Percentiles rank a stretch among this genome's conserved stretches.
phyloP scores from a whole-genome alignment of 1,140 invertebrate genomes.

The Propsilocerus akamusi region DNA sequence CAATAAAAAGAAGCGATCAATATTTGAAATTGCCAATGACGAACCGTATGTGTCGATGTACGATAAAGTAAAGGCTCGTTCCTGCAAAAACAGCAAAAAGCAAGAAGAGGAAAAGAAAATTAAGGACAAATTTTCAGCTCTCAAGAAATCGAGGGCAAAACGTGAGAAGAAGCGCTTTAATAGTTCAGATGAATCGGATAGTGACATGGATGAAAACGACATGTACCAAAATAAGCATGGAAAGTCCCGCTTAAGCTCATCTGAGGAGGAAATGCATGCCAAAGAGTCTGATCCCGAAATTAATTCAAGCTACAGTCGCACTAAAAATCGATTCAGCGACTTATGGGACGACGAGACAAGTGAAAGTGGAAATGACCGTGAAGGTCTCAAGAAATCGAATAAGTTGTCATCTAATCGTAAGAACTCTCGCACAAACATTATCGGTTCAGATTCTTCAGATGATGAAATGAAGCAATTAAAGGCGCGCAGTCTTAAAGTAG shows the following conservation, averaged over 20 bases:
- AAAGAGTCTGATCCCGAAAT: constrained; percentile 24
- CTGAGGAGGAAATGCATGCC: constrained; percentile 14
- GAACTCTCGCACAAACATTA: constrained; percentile 31
- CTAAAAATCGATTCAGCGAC: constrained; percentile 6
- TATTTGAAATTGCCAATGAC: constrained; percentile 78
- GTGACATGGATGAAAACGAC: constrained; percentile 29
- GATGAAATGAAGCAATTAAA: constrained; percentile 22
- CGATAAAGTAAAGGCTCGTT: constrained; percentile 91
- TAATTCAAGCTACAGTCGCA: constrained; percentile 6
- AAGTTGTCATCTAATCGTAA: constrained; percentile 21
- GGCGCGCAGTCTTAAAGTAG: constrained; percentile 7
- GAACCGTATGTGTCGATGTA: constrained; percentile 92
- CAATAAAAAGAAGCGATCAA: constrained; percentile 70
- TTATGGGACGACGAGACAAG: constrained; percentile 23
- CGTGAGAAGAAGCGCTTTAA: constrained; percentile 71
- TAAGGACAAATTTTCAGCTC: constrained; percentile 72
- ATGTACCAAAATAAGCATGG: not conserved
- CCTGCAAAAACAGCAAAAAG: constrained; percentile 81
- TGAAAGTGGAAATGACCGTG: constrained; percentile 18
- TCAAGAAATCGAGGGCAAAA: constrained; percentile 72
- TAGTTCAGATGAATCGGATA: constrained; percentile 63
- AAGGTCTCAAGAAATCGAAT: constrained; percentile 9
- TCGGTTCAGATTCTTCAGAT: constrained; percentile 37
- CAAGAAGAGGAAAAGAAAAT: constrained; percentile 76
- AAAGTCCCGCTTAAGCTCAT: constrained; percentile 6